phyloP scores from a whole-genome alignment of 2,888 invertebrate species.

The Atethmia centrago region DNA sequence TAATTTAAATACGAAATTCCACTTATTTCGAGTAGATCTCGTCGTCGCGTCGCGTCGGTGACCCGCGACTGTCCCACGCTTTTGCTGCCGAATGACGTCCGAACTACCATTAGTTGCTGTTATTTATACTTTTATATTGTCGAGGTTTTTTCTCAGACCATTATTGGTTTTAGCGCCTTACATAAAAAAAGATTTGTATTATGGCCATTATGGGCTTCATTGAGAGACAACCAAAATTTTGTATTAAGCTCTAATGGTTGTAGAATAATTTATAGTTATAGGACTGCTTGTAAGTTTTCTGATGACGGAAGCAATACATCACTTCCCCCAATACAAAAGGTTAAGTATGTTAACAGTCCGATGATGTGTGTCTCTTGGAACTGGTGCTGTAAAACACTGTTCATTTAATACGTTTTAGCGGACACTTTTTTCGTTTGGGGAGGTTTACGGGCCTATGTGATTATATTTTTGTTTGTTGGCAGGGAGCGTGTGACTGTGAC shows the following conservation, averaged over 20 bases:
- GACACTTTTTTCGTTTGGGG: background rate
- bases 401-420: no score
- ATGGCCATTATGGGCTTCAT: slow-evolving; percentile 10
- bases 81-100: slow-evolving; percentile 68
- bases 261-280: slow-evolving; percentile 28
- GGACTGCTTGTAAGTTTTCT: slow-evolving; percentile 24
- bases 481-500: slow-evolving; percentile 88
- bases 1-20: slow-evolving; percentile 57
- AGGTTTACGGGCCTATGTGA: background rate
- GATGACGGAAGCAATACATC: background rate
- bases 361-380: background rate
- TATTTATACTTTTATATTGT: slow-evolving; percentile 69
- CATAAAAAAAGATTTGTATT: slow-evolving; percentile 37
- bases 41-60: slow-evolving; percentile 62
- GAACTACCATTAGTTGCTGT: slow-evolving; percentile 66
- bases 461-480: slow-evolving; percentile 58
- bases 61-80: slow-evolving; percentile 80
- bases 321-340: background rate
- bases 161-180: slow-evolving; percentile 64
- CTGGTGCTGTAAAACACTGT: no score
- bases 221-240: slow-evolving; percentile 1
- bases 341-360: background rate
- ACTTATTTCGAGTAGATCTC: slow-evolving; percentile 70
- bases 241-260: no score
- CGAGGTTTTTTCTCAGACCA: slow-evolving; percentile 68